A percentile compares a stretch with the other conserved stretches of the same genome.
These are phyloP conservation scores for Tetragonula carbonaria DNA, from an alignment of 2,888 invertebrate genomes.

Conservation along the genomic window DNA sequence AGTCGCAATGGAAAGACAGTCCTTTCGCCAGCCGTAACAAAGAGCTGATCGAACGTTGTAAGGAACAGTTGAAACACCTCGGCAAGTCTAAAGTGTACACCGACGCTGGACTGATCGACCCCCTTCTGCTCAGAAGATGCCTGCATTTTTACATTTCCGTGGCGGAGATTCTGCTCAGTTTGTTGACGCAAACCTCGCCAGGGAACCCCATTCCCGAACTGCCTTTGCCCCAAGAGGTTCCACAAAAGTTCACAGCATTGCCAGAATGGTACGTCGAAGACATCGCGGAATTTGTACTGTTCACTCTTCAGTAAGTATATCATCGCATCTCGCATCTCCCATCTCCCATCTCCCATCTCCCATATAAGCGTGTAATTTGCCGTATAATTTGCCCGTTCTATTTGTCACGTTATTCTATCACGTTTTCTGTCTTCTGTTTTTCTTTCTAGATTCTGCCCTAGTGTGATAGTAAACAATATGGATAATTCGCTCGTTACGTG, in stretches of 20 bases:
- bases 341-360: too few species aligned
- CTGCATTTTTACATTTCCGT: constrained; percentile 95
- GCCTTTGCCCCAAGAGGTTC: constrained; percentile 87
- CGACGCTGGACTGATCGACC: constrained; percentile 95
- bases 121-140: constrained; percentile 91
- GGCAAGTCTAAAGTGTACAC: constrained; percentile 95
- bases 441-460: constrained; percentile 89
- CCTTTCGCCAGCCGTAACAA: constrained; percentile 92
- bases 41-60: constrained; percentile 94
- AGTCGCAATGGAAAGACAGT: constrained; percentile 92
- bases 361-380: too few species aligned
- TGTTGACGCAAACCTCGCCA: constrained; percentile 86
- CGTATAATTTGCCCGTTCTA: constrained; percentile 69
- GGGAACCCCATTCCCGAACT: constrained; percentile 85
- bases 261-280: constrained; percentile 99
- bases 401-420: not conserved
- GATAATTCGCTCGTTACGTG: constrained; percentile 94
- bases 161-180: constrained; percentile 90
- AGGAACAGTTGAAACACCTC: constrained; percentile 91
- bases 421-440: not conserved
- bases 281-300: constrained; percentile 97
- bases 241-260: constrained; percentile 93
- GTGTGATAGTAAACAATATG: constrained; percentile 90
- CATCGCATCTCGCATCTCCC: too few species aligned
- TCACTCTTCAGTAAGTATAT: constrained; percentile 93